phyloP scores from a whole-genome alignment of 1,140 invertebrate genomes.

The Achatina immaculata region DNA sequence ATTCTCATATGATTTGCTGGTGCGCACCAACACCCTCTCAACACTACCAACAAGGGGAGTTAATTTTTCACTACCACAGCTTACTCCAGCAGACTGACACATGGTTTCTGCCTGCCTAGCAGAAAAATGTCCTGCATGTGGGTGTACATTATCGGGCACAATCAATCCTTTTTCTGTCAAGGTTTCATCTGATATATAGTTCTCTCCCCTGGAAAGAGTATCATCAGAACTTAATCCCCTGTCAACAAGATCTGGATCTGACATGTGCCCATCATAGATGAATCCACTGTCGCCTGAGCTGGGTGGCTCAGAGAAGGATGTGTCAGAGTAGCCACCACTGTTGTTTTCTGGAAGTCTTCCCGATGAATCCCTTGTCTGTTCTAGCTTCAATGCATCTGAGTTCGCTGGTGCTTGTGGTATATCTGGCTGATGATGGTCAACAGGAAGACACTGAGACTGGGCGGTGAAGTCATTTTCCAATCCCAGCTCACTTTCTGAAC shows the following conservation, averaged over 20 bases:
- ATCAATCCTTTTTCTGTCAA: neutral
- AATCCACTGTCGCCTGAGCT: slow-evolving; percentile 50
- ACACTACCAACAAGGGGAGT: slow-evolving; percentile 4
- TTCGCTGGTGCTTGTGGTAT: neutral
- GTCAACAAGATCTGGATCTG: slow-evolving; percentile 39
- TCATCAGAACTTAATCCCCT: neutral
- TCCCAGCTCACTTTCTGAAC: slow-evolving; percentile 41
- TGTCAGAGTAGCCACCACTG: slow-evolving; percentile 29
- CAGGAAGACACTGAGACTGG: slow-evolving; percentile 21
- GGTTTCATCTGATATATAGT: slow-evolving; percentile 25
- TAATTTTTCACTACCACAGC: slow-evolving; percentile 67
- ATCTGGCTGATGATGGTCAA: neutral
- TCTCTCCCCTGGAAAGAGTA: slow-evolving; percentile 21
- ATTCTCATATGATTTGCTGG: slow-evolving; percentile 69
- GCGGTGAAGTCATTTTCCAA: slow-evolving; percentile 7
- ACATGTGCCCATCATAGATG: slow-evolving; percentile 43
- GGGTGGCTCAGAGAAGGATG: slow-evolving; percentile 38
- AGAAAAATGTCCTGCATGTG: neutral
- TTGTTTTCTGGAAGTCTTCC: slow-evolving; percentile 34
- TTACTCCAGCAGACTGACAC: slow-evolving; percentile 41
- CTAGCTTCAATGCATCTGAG: slow-evolving; percentile 10
- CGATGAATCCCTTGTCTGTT: slow-evolving; percentile 36
- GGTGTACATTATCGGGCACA: neutral
- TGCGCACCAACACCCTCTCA: slow-evolving; percentile 55
- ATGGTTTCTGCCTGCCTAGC: slow-evolving; percentile 16